Evolutionary conservation across 2,888 invertebrate genomes (phyloP), one percentile per base, ranked within the genome.

Genomic region (Salpingus planirostris): DNA sequence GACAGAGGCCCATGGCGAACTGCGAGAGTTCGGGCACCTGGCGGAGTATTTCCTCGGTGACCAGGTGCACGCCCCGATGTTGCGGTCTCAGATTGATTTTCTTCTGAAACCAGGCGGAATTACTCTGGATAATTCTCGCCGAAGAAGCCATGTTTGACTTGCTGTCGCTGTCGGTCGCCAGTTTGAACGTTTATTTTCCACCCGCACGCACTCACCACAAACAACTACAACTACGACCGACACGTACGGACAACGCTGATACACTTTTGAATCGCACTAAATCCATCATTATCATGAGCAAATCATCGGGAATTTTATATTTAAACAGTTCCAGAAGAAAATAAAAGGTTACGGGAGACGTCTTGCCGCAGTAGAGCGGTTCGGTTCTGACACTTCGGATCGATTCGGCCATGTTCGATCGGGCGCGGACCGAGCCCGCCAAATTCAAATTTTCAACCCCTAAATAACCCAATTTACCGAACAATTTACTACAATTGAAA

Each of bases 31-130:
- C 95, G 33, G 93, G 92, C 69, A 91, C 81, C 73, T 90, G 88
- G 71, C 88, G 79, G 46, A 91, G 75, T 60, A 96, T 90, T 74
- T 95, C 93, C 69, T 96, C 93, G 48, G 93, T 92, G 57, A 96
- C 90, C 59, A 95, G 78, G 74, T 96, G 95, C 64, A 95, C 92
- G 61, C 95, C 95, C 65, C 95, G 78, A 69, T 91, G 91, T 70
- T 92, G 92, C 59, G 93, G 90, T 68, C 91, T 78, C 68, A 96
- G 78, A 71, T 90, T 89, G 67, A 96, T 84, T 75, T 92, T 92
- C 70, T 88, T 84, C 74, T 96, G 95, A 76, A 91, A 91, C 95
- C 95, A 96, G 71, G 92, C 91, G 67, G 90, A 88, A 70, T 91
- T 91, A 66, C 87, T 86, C 76, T 90, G 90, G 70, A 91, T 83